A percentile compares a stretch with the other conserved stretches of the same genome.
phyloP scores from a whole-genome alignment of 1,140 invertebrate species.

The Oryctes rhinoceros region DNA sequence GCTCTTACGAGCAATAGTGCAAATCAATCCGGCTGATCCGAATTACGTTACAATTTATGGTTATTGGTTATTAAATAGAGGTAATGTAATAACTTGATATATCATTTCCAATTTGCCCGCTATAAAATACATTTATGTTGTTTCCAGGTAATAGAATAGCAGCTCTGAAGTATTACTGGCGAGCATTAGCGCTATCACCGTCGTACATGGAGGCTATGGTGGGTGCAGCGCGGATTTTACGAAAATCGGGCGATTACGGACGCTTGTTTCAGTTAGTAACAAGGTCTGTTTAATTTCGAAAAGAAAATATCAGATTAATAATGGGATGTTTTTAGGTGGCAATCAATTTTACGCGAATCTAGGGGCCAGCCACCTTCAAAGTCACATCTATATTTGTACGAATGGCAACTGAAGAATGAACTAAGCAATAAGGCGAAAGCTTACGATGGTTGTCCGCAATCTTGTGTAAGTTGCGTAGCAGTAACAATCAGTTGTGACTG shows the following conservation, averaged over 20 bases:
- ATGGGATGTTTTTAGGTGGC: constrained; percentile 53
- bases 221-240: constrained; percentile 67
- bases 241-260: constrained; percentile 69
- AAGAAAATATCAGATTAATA: not conserved
- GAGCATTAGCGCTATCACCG: constrained; percentile 64
- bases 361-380: constrained; percentile 50
- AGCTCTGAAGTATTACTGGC: constrained; percentile 68
- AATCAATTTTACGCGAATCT: constrained; percentile 51
- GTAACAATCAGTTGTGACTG: too few relatives aligned
- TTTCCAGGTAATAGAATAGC: constrained; percentile 61
- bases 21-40: constrained; percentile 70
- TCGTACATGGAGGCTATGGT: constrained; percentile 65
- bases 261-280: constrained; percentile 71
- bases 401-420: constrained; percentile 58
- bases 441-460: constrained; percentile 52
- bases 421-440: constrained; percentile 56
- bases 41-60: constrained; percentile 74
- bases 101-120: not conserved
- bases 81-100: constrained; percentile 56
- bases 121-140: not conserved
- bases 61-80: constrained; percentile 71
- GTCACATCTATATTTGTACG: constrained; percentile 57
- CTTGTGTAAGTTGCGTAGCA: constrained; percentile 20
- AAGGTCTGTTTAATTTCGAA: constrained; percentile 60
- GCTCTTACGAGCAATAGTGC: constrained; percentile 67